Evolutionary conservation across 2,888 invertebrate genomes (phyloP), one percentile per base, ranked within the genome.

Genomic region (Furcula furcula): DNA sequence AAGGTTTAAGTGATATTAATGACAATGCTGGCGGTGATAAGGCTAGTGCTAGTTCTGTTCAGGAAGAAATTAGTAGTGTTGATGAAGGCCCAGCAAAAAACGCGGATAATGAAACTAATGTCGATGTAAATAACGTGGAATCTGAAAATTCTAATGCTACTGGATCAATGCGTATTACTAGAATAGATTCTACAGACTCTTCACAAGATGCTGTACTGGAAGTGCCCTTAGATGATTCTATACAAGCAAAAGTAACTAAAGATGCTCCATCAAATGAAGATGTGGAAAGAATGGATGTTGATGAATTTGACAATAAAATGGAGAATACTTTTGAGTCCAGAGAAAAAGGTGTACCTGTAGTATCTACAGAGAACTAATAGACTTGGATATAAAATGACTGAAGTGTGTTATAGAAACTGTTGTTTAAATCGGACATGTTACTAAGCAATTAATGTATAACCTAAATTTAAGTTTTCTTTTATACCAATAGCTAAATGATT

Each of bases 251-350:
- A 15, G 21, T 31, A 23, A 18, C 34, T 20, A 21, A 32, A 21
- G 26, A 32, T 28, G 21, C 3, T 23, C 7, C 7, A 12, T 25
- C 22, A 1, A 21, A 18, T 9, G 31, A 33, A 10, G 10, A 16
- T 2, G 26, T 34, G 21, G 40, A 6, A n/a, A n/a, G 9, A n/a
- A 55, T 55, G 41, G 46, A 50, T 36, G 30, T 38, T 18, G 48
- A 46, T 44, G 25, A 40, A 15, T 27, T 20, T n/a, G 36, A 33
- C 7, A 40, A 22, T 27, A 36, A 27, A 10, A 23, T 18, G 13
- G 16, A 21, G 13, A 34, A n/a, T n/a, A 10, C 25, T 13, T 25
- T 32, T 16, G 13, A 32, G 12, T 13, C 18, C 11, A 27, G 27
- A 29, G 20, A n/a, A n/a, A n/a, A n/a, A n/a, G n/a, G n/a, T n/a